Conservation (phyloP, 2,797 vertebrate species). For the Diceros bicornis region DNA sequence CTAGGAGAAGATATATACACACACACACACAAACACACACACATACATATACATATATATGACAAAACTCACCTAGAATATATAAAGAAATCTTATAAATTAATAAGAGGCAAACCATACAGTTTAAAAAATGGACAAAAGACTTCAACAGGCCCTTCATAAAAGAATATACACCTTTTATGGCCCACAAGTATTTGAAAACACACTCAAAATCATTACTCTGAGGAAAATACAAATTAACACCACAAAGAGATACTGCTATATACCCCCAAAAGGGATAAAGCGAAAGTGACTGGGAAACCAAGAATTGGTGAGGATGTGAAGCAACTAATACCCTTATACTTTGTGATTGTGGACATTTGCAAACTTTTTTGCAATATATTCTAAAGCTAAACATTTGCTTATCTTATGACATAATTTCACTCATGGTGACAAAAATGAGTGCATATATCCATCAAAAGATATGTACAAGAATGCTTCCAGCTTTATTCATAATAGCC, state of each 20-base stretch:
- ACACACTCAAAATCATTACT: neutral
- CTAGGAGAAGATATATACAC: neutral
- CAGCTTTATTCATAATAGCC: neutral
- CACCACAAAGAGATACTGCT: neutral
- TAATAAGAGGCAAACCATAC: neutral
- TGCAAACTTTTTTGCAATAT: neutral
- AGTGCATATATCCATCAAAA: neutral
- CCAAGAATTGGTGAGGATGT: neutral
- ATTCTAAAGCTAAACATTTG: neutral
- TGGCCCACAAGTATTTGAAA: neutral
- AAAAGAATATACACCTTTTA: neutral
- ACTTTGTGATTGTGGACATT: neutral
- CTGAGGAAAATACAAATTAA: neutral
- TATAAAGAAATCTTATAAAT: neutral
- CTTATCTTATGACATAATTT: neutral
- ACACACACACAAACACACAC: too few relatives aligned
- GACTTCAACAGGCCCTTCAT: neutral
- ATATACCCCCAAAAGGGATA: neutral
- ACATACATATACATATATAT: neutral
- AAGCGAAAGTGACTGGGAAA: neutral
- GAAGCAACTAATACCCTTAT: neutral
- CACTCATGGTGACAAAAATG: neutral
- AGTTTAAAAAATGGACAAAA: neutral
- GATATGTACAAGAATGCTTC: neutral
- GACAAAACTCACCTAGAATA: neutral